Base-by-base conservation (phyloP, 2,113 vertebrate species). In the Okapia johnstoni region DNA sequence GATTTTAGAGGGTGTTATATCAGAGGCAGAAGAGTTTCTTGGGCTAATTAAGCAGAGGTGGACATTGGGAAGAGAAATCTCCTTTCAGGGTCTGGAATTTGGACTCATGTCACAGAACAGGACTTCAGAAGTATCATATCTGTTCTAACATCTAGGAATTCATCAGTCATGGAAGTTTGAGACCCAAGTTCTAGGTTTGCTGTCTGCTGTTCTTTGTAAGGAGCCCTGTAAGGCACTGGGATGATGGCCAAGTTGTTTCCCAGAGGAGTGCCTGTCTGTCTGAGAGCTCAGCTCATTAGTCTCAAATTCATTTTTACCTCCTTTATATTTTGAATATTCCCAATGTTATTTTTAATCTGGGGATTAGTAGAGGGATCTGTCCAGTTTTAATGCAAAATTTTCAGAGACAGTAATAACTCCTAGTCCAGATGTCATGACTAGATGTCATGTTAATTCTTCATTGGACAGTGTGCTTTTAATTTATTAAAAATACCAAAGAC, bases 371-470 rank as follows among this genome's bases (percentile, higher is more conserved):
- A 33, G 14, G n/a, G 92, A 40, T 87, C 14, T 2, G 10, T 88
- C 6, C 26, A 81, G n/a, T 60, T 86, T 96, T 84, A 61, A 84
- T 57, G 84, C 19, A 90, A 46, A 80, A 28, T 26, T 81, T 52
- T 92, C 17, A 96, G 28, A 96, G 48, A 55, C 52, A 19, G 3
- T 63, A 58, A 16, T 70, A 79, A 2, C 6, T 66, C 14, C 28
- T 91, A 36, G 63, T 88, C 19, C 7, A 86, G 60, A 70, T 3
- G 33, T 76, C 23, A 40, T 85, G 15, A 76, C 70, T 95, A n/a
- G n/a, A n/a, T n/a, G n/a, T n/a, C n/a, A n/a, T n/a, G n/a, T 73
- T 93, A 94, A 43, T 92, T 85, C 30, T 92, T 94, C 33, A 84
- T 33, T 60, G 85, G 30, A n/a, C 4, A 54, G 60, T 19, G n/a